Conservation (phyloP, 2,797 vertebrate species). For the Bradypus variegatus region DNA sequence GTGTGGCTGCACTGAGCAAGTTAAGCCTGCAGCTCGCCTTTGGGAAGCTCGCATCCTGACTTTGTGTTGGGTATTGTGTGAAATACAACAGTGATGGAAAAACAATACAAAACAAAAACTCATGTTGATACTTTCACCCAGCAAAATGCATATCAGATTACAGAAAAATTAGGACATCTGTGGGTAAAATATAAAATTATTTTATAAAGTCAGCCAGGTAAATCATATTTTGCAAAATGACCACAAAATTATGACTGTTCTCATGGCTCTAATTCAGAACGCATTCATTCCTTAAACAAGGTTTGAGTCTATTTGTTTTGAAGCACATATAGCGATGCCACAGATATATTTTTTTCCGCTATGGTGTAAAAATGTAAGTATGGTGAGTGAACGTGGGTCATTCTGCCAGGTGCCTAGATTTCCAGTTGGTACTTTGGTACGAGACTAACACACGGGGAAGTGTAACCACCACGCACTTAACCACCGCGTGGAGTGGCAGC, state of each 20-base stretch:
- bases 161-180: slow-evolving; percentile 35
- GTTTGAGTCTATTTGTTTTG: slow-evolving; percentile 39
- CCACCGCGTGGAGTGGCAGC: background rate
- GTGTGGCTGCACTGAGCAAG: background rate
- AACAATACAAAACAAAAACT: background rate
- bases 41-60: background rate
- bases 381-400: background rate
- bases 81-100: background rate
- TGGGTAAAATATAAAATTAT: slow-evolving; percentile 29
- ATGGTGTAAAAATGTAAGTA: slow-evolving; percentile 10
- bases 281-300: slow-evolving; percentile 20
- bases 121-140: background rate
- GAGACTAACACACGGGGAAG: background rate
- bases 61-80: background rate
- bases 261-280: slow-evolving; percentile 27
- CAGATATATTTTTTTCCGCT: background rate
- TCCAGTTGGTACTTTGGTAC: background rate
- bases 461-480: background rate
- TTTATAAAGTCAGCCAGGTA: slow-evolving; percentile 45
- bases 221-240: slow-evolving; percentile 34
- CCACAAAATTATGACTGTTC: slow-evolving; percentile 29
- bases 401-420: slow-evolving; percentile 31
- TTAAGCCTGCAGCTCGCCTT: background rate
- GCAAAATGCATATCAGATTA: slow-evolving; percentile 29
- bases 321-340: background rate